Percentiles rank a stretch among this genome's conserved stretches.
phyloP scores from a whole-genome alignment of 2,797 vertebrate species.

The Chaenodraco wilsoni region DNA sequence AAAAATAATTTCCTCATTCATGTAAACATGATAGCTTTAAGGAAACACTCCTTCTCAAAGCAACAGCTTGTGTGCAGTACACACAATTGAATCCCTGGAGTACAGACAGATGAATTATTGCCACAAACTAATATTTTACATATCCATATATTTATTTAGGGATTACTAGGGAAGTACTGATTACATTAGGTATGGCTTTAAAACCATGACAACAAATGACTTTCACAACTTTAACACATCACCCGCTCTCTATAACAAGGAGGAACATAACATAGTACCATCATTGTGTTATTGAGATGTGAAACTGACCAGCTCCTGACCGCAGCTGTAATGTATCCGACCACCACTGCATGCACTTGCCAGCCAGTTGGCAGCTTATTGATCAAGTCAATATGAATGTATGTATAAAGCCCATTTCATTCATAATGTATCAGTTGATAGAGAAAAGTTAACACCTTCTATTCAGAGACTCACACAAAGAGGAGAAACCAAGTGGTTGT shows the following conservation, averaged over 20 bases:
- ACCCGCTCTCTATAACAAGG: background rate
- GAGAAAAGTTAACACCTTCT: constrained; percentile 63
- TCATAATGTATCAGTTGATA: constrained; percentile 46
- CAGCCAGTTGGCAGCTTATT: constrained; percentile 28
- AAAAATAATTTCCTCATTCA: constrained; percentile 19
- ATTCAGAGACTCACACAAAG: constrained; percentile 44
- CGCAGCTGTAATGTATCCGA: constrained; percentile 45
- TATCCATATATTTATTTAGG: background rate
- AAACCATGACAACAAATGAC: background rate
- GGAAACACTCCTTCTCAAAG: background rate
- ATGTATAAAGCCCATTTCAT: no score
- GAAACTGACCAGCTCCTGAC: constrained; percentile 34
- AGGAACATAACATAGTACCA: constrained; percentile 16
- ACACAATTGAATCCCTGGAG: background rate
- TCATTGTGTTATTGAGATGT: constrained; percentile 28
- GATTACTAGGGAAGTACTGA: background rate
- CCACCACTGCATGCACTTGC: constrained; percentile 37
- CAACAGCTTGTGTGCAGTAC: background rate
- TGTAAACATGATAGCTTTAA: background rate
- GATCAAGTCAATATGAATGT: background rate
- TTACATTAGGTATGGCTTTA: background rate
- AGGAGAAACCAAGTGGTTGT: constrained; percentile 22
- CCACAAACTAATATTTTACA: background rate
- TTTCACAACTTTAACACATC: background rate
- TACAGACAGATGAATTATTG: background rate